phyloP scores from a whole-genome alignment of 2,888 invertebrate species.

The Diarsia brunnea region DNA sequence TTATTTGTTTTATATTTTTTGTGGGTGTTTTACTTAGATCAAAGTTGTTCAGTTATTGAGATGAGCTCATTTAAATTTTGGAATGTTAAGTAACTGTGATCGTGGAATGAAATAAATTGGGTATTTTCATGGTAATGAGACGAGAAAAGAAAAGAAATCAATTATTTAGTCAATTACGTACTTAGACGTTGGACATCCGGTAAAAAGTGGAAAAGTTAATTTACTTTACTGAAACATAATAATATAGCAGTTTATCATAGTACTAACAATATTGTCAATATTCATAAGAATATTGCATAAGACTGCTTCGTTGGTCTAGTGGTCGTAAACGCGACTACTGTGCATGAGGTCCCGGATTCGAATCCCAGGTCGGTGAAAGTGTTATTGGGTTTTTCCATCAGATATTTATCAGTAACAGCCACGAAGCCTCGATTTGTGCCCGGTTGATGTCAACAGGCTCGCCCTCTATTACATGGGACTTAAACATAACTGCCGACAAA shows the following conservation, averaged over 20 bases:
- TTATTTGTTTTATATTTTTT: slow-evolving; percentile 67
- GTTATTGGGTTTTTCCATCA: no score
- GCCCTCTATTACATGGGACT: no score
- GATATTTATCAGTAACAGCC: no score
- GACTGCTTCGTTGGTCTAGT: no score
- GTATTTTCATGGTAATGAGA: slow-evolving; percentile 50
- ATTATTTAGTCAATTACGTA: slow-evolving; percentile 17
- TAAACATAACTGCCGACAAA: no score
- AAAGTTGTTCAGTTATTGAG: slow-evolving; percentile 61
- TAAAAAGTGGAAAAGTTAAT: neutral
- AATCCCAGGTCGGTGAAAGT: no score
- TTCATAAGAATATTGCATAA: neutral
- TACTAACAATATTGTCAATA: neutral
- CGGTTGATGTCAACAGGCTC: no score
- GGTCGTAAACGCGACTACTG: no score
- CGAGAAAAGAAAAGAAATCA: slow-evolving; percentile 27
- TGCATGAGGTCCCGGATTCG: no score
- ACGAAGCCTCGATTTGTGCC: no score
- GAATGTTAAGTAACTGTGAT: slow-evolving; percentile 60
- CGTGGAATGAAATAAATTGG: slow-evolving; percentile 56
- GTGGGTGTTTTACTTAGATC: slow-evolving; percentile 55
- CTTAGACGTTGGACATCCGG: neutral
- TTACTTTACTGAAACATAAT: neutral
- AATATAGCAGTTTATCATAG: no score
- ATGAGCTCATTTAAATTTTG: slow-evolving; percentile 62